Conservation (phyloP, 2,113 vertebrate genomes). For the Neolamprologus fasciatus region DNA sequence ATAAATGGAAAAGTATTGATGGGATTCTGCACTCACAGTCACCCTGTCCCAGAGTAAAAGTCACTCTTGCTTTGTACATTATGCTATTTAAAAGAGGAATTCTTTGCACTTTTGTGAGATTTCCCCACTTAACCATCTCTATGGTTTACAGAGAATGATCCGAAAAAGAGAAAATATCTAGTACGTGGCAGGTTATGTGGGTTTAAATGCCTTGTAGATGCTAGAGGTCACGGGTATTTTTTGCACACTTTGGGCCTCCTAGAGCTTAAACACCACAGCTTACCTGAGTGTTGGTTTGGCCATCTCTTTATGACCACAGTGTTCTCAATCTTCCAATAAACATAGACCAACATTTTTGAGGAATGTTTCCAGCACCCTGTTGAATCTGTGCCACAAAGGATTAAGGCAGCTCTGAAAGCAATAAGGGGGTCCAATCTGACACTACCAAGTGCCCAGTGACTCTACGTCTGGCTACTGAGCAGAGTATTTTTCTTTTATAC, state of each 20-base stretch:
- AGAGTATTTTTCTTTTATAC: neutral
- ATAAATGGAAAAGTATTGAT: neutral
- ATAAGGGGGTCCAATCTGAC: neutral
- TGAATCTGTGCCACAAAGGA: neutral
- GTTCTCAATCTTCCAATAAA: neutral
- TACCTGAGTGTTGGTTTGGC: neutral
- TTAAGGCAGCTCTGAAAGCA: neutral
- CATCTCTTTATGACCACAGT: neutral
- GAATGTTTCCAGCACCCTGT: neutral
- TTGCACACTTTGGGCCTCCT: neutral
- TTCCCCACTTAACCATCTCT: neutral
- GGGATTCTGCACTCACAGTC: neutral
- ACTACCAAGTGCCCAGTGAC: neutral
- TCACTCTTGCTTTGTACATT: neutral
- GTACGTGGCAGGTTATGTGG: neutral
- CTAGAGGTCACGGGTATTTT: neutral
- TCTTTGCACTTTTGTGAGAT: neutral
- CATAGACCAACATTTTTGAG: neutral
- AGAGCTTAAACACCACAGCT: neutral
- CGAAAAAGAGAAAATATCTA: neutral
- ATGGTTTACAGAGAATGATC: neutral
- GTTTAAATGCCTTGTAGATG: neutral
- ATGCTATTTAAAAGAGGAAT: neutral
- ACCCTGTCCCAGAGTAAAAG: neutral
- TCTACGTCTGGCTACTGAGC: neutral